Base-by-base conservation (phyloP, 2,797 vertebrate species). In the Alosa sapidissima region DNA sequence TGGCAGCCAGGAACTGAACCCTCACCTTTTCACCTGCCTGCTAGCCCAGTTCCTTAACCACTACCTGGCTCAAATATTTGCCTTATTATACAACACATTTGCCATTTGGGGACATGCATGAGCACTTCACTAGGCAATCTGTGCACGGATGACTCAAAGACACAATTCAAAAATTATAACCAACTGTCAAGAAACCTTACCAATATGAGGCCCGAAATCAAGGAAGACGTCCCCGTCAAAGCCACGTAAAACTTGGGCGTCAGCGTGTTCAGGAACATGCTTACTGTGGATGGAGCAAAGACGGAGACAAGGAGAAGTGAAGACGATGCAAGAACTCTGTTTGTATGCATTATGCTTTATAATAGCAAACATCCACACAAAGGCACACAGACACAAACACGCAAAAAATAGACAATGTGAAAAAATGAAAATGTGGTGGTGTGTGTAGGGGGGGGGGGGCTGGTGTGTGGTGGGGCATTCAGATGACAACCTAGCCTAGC, bases 261-360 rank as follows among this genome's bases (percentile, higher is more conserved):
- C 93, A 99, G 93, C 7, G 98, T 99, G 94, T 99, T 99, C 95
- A 99, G 96, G 96, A 99, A 99, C 98, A 99, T 99, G 94, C 98
- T 99, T 95, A 99, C 98, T 99, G 93, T 3, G 52, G 85, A 87
- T n/a, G 86, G 8, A 41, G 7, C 33, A 75, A 11, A 16, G 33
- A 51, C 49, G 91, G 2, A 86, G 28, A 84, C 36, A 16, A 81
- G 85, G 84, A 83, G 24, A 45, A 75, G 33, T 21, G 4, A 58
- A 81, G 5, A 58, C 0, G 21, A 21, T 58, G 55, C 21, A 48
- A 81, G 52, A n/a, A 8, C 47, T 24, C 33, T n/a, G n/a, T n/a
- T n/a, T n/a, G n/a, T n/a, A n/a, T n/a, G n/a, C n/a, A n/a, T n/a
- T n/a, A n/a, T n/a, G n/a, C n/a, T n/a, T n/a, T n/a, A n/a, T n/a